Base-by-base conservation (phyloP, 2,888 invertebrate genomes). In the Pseudolycoriella hygida region DNA sequence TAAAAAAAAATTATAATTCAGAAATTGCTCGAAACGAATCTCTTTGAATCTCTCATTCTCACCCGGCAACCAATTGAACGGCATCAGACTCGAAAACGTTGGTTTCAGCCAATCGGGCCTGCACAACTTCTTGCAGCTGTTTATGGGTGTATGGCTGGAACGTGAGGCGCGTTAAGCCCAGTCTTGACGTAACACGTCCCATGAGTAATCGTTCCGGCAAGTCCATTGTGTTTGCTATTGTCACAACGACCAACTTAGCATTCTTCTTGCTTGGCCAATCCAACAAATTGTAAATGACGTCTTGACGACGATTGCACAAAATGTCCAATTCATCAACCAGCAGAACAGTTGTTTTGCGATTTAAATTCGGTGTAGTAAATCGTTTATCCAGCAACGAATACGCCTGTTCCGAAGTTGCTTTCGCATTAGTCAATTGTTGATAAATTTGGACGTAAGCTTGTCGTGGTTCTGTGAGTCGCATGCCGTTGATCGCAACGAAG, bases 141-240 rank as follows among this genome's bases (percentile, higher is more conserved):
- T 80, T 76, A 59, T 81, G 80, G 0, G 82, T 81, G 65, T 98
- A 98, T 0, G 98, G 93, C 56, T 92, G 88, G 65, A 99, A 99
- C 1, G 88, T 84, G 51, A 96, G 73, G 43, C 90, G 71, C 0
- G 85, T 84, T 40, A 89, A 67, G n/a, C 90, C 92, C 56, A 83
- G 64, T 47, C 83, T 69, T 3, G 76, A 77, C 3, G 74, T 71
- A 3, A 79, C 75, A 54, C 73, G 68, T 42, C 73, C 73, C 62
- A 68, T 67, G 44, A 92, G 66, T 46, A 93, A 73, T 47, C 93
- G 72, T 55, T 98, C 97, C 0, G 97, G 96, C 51, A 98, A 68
- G 69, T 98, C 97, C 88, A 97, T 90, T 0, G 98, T 97, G 65
- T 98, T 98, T 39, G 97, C 96, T 48, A 99, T 94, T 2, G 96